Base-by-base conservation (phyloP, 2,797 vertebrate genomes). In the Anguilla pacifica region DNA sequence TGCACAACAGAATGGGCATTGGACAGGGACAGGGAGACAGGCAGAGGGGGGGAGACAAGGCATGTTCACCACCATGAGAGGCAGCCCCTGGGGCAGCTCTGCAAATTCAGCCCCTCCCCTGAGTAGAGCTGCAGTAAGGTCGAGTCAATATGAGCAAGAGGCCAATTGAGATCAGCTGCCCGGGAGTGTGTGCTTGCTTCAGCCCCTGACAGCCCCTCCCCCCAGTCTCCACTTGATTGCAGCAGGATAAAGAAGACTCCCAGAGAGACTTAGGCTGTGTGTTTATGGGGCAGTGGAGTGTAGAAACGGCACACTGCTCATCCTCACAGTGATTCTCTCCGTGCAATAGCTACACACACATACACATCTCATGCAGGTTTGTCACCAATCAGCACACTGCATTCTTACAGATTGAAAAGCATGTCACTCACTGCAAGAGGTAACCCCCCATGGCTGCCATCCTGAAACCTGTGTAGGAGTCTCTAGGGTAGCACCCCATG, bases 151-250 rank as follows among this genome's bases (percentile, higher is more conserved):
- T 7, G 13, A 82, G 79, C 79, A 82, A n/a, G 46, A 11, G 79
- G 79, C 19, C 79, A 82, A 82, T 25, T 82, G 79, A 82, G 79
- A 82, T 51, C 22, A 51, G 79, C 79, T n/a, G 79, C 46, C 46
- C 10, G 43, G 6, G 79, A n/a, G 79, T 11, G 22, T 82, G 77
- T 81, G 77, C 51, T 82, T 82, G 79, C 46, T 43, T 77, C 35
- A 39, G 31, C 79, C 46, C 79, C 79, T 82, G 43, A 49, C 39
- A 49, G 6, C 79, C 46, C 79, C 43, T 10, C 79, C 79, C 46
- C 43, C 79, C 6, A 9, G 25, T 49, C 43, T 51, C 43, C 46
- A n/a, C 79, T 81, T 7, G 46, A 51, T 19, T n/a, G 39, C 46
- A 19, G 43, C 22, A 51, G 79, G 79, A 46, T 51, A 13, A 51